phyloP scores from a whole-genome alignment of 1,140 invertebrate species.

The Octopus sinensis region DNA sequence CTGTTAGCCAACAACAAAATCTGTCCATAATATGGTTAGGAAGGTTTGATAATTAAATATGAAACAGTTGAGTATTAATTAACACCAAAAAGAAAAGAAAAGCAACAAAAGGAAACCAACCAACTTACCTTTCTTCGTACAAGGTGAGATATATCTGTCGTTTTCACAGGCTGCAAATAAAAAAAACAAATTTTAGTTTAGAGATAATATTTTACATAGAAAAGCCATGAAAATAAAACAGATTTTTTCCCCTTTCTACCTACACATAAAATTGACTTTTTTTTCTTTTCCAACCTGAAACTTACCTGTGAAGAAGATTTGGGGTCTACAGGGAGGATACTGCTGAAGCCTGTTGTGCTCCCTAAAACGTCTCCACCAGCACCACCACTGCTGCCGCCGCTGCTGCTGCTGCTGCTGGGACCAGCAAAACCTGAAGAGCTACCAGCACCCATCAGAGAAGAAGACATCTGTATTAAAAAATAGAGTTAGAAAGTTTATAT shows the following conservation, averaged over 20 bases:
- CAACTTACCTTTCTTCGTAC: not conserved
- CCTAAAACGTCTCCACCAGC: too few relatives aligned
- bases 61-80: too few relatives aligned
- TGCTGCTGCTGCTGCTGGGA: not conserved
- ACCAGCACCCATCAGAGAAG: not conserved
- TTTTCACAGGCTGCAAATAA: not conserved
- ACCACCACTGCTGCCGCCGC: too few relatives aligned
- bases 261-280: not conserved
- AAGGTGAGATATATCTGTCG: not conserved
- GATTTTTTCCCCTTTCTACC: not conserved
- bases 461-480: not conserved
- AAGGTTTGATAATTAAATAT: too few relatives aligned
- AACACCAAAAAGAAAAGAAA: too few relatives aligned
- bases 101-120: not conserved
- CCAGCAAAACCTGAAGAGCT: not conserved
- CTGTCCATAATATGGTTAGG: too few relatives aligned
- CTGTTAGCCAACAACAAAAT: too few relatives aligned
- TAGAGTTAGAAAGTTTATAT: not conserved
- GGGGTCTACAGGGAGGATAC: not conserved
- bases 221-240: not conserved
- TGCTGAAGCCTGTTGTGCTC: not conserved
- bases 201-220: not conserved
- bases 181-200: not conserved
- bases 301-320: not conserved
- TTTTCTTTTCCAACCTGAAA: not conserved